Conservation (phyloP, 1,140 invertebrate species). For the Mactra quadrangularis region DNA sequence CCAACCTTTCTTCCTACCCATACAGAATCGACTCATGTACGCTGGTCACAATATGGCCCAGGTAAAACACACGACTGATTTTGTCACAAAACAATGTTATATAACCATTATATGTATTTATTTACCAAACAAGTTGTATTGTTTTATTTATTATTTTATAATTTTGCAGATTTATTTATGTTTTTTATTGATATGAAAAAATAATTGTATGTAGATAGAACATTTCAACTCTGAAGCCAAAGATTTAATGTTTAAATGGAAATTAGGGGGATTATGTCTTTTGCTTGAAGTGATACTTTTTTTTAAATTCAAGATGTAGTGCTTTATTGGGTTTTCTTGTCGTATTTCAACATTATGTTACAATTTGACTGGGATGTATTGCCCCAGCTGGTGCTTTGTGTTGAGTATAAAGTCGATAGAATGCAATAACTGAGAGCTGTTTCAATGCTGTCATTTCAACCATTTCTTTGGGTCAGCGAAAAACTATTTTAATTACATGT, state of each 20-base stretch:
- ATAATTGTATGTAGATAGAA: background rate
- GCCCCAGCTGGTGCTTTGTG: background rate
- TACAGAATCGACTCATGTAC: constrained; percentile 68
- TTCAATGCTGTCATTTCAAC: too few species aligned
- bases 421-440: background rate
- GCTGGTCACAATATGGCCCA: constrained; percentile 75
- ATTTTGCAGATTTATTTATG: constrained; percentile 1
- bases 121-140: background rate
- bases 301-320: too few species aligned
- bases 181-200: background rate
- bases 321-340: background rate
- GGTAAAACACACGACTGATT: constrained; percentile 63
- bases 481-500: too few species aligned
- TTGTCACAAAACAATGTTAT: background rate
- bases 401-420: background rate
- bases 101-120: background rate
- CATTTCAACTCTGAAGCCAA: constrained; percentile 1
- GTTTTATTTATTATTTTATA: constrained; percentile 3
- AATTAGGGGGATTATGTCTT: background rate
- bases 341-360: background rate
- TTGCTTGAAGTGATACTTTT: too few species aligned
- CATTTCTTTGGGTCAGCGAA: too few species aligned
- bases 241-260: background rate
- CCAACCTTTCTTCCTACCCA: too few species aligned
- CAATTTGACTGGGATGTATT: background rate